Conservation (phyloP, 1,140 invertebrate species). For the Maniola jurtina region DNA sequence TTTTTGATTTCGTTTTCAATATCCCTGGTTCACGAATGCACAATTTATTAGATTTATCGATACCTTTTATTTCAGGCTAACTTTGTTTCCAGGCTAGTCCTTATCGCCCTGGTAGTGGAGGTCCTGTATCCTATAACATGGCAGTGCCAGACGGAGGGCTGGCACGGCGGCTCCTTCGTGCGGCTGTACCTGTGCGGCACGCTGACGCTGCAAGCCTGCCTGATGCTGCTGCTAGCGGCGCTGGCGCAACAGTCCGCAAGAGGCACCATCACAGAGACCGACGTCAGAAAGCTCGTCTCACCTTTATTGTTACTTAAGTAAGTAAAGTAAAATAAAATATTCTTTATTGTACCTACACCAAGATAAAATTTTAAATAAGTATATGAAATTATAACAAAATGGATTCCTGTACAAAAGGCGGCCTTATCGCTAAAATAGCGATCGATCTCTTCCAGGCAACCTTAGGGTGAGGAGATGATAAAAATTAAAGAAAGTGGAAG, state of each 20-base stretch:
- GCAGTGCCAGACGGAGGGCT: slow-evolving; percentile 82
- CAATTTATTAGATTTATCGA: background rate
- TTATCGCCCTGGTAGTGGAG: slow-evolving; percentile 82
- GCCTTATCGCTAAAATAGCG: no score
- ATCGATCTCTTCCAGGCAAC: no score
- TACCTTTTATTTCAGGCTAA: background rate
- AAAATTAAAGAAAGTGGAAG: no score
- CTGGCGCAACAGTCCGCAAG: slow-evolving; percentile 84
- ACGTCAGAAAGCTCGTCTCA: slow-evolving; percentile 82
- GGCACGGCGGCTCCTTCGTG: slow-evolving; percentile 83
- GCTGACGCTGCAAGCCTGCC: slow-evolving; percentile 79
- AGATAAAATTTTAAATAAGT: no score
- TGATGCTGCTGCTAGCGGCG: slow-evolving; percentile 82
- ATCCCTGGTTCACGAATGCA: no score
- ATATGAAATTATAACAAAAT: no score
- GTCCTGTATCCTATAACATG: slow-evolving; percentile 78
- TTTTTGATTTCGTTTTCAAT: no score
- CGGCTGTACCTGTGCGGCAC: slow-evolving; percentile 84
- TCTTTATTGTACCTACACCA: slow-evolving; percentile 42
- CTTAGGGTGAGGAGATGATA: no score
- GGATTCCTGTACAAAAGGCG: no score
- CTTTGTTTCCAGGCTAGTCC: slow-evolving; percentile 79
- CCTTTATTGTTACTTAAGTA: slow-evolving; percentile 84
- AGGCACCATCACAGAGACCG: slow-evolving; percentile 85
- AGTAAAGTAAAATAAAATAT: no score